Percentiles rank a stretch among this genome's conserved stretches.
These are phyloP conservation scores for Tyria jacobaeae DNA, from an alignment of 2,888 invertebrate species.

Conservation along the genomic window DNA sequence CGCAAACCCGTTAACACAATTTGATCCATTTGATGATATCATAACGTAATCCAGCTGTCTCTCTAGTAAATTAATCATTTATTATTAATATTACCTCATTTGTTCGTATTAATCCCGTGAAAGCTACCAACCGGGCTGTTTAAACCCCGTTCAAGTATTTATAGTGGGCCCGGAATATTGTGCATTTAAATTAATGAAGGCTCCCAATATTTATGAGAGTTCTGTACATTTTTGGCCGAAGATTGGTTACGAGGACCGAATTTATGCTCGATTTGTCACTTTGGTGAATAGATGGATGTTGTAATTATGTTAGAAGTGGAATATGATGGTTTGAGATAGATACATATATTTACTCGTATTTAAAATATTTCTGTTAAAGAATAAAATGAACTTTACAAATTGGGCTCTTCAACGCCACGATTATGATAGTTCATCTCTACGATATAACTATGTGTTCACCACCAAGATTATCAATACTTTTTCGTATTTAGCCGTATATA, in stretches of 20 bases:
- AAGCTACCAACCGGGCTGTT: conserved; percentile 32
- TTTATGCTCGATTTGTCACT: conserved; percentile 7
- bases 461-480: too few relatives aligned
- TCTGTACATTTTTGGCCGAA: conserved; percentile 32
- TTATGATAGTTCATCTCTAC: too few relatives aligned
- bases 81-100: conserved; percentile 65
- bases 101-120: conserved; percentile 57
- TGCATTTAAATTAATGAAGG: conserved; percentile 65
- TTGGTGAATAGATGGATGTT: not conserved
- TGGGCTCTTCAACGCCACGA: too few relatives aligned
- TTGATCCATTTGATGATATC: conserved; percentile 40
- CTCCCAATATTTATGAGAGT: conserved; percentile 59
- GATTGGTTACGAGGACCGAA: conserved; percentile 21
- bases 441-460: too few relatives aligned
- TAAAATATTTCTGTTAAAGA: too few relatives aligned
- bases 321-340: not conserved
- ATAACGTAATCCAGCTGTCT: conserved; percentile 44
- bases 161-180: conserved; percentile 49
- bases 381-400: too few relatives aligned
- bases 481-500: too few relatives aligned
- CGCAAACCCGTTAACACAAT: conserved; percentile 33
- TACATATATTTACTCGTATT: too few relatives aligned
- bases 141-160: conserved; percentile 46
- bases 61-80: conserved; percentile 54
- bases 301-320: not conserved